Base-by-base conservation (phyloP, 2,888 invertebrate genomes). In the Exocentrus adspersus region DNA sequence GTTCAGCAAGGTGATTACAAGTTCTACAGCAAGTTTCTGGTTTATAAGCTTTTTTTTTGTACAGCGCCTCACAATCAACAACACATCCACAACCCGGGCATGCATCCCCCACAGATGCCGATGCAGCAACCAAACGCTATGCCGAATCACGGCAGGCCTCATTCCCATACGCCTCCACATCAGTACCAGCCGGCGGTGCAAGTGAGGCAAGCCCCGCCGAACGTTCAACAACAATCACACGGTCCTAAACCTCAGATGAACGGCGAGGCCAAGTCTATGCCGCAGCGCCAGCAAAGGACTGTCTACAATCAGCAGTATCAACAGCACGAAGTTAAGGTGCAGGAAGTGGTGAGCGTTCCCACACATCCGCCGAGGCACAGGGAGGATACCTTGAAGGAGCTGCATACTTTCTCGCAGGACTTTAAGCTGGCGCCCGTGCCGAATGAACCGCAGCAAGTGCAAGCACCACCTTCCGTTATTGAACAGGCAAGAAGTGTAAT, bases 391-490 rank as follows among this genome's bases (percentile, higher is more conserved):
- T 70, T 78, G 1, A 81, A 87, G 82, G 92, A 93, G 63, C 80
- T 94, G 59, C 89, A 92, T 70, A 91, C 92, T 78, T 95, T 95
- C 81, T 87, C 90, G 0, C 87, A 90, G 74, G 93, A 94, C 72
- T 94, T 94, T 82, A 92, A 93, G 82, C 78, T 94, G 78, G 77
- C 78, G 4, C 72, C 78, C 6, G 52, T 67, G 62, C 65, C 50
- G 53, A 78, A 71, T 24, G 73, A 63, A 67, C 69, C 73, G 21
- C 67, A 60, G 14, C 68, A 58, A 20, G 67, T 69, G 60, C 72
- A 69, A 45, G 60, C 48, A 24, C 72, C 69, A 6, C 65, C 70
- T 2, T 62, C 71, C 3, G 64, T 64, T 14, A 60, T 68, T n/a
- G 69, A 71, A 20, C 70, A 69, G 61, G 69, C 68, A 19, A 30